These are phyloP conservation scores for Phortica variegata DNA, from an alignment of 1,140 invertebrate species.

Conservation along the genomic window DNA sequence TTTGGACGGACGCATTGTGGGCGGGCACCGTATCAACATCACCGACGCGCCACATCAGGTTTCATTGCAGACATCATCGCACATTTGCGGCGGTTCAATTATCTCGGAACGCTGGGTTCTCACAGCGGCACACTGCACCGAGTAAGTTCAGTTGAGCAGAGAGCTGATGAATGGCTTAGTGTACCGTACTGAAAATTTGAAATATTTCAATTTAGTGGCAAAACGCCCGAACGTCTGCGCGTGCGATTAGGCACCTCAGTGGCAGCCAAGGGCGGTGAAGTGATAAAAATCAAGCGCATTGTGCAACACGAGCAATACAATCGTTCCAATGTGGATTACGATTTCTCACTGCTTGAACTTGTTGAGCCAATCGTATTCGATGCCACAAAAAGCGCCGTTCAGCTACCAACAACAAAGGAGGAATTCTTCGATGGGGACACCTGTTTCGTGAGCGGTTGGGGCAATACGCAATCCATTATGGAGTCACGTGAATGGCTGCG, in stretches of 20 bases:
- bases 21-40: constrained; percentile 57
- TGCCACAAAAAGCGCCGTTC: constrained; percentile 35
- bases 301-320: constrained; percentile 50
- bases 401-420: constrained; percentile 33
- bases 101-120: constrained; percentile 61
- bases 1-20: constrained; percentile 57
- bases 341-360: constrained; percentile 53
- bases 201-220: constrained; percentile 28
- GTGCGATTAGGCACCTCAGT: constrained; percentile 44
- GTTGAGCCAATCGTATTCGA: constrained; percentile 40
- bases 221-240: constrained; percentile 28
- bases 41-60: constrained; percentile 59
- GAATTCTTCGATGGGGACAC: constrained; percentile 36
- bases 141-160: constrained; percentile 30
- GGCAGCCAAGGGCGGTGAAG: constrained; percentile 33
- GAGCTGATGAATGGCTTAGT: background rate
- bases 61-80: constrained; percentile 51
- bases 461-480: constrained; percentile 45
- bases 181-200: background rate
- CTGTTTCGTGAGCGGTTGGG: constrained; percentile 59
- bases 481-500: constrained; percentile 45
- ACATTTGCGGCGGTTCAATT: constrained; percentile 69
- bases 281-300: constrained; percentile 38
- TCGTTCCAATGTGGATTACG: constrained; percentile 48
- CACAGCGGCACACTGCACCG: constrained; percentile 62